Conservation (phyloP, 2,797 vertebrate species). For the Jordanella pulchra region DNA sequence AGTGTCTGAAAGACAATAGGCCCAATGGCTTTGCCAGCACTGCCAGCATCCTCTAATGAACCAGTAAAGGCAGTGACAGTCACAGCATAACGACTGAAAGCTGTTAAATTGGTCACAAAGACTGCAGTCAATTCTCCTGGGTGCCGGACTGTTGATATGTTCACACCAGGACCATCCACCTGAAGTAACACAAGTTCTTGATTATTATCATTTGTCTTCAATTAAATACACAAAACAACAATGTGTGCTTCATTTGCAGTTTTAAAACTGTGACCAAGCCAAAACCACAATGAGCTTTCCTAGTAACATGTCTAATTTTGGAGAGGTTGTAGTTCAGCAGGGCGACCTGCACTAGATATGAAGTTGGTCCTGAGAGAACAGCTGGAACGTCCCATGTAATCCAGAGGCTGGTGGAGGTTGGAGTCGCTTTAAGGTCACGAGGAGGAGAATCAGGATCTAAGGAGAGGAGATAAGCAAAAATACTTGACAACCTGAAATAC, state of each 20-base stretch:
- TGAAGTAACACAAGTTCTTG: conserved; percentile 55
- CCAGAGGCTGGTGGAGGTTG: conserved; percentile 84
- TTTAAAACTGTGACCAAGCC: conserved; percentile 8
- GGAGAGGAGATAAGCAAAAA: conserved; percentile 4
- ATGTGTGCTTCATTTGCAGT: neutral
- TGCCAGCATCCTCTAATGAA: conserved; percentile 74
- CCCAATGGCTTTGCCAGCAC: conserved; percentile 85
- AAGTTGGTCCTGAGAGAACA: conserved; percentile 90
- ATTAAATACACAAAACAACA: neutral
- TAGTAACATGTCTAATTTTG: conserved; percentile 8
- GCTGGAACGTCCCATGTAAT: conserved; percentile 87
- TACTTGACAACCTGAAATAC: conserved; percentile 3
- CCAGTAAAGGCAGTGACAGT: conserved; percentile 89
- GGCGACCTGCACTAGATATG: conserved; percentile 88
- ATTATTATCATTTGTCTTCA: neutral
- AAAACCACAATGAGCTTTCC: neutral
- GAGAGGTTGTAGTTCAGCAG: conserved; percentile 69
- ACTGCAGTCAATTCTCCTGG: conserved; percentile 83
- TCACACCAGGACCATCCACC: conserved; percentile 83
- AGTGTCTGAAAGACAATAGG: conserved; percentile 84
- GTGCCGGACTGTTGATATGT: conserved; percentile 79
- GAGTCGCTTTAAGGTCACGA: conserved; percentile 78
- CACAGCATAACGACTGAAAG: conserved; percentile 89
- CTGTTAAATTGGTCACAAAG: conserved; percentile 85
- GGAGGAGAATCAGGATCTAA: conserved; percentile 91